Evolutionary conservation across 1,140 invertebrate genomes (phyloP).

Genomic region (Neoseiulus cucumeris): DNA sequence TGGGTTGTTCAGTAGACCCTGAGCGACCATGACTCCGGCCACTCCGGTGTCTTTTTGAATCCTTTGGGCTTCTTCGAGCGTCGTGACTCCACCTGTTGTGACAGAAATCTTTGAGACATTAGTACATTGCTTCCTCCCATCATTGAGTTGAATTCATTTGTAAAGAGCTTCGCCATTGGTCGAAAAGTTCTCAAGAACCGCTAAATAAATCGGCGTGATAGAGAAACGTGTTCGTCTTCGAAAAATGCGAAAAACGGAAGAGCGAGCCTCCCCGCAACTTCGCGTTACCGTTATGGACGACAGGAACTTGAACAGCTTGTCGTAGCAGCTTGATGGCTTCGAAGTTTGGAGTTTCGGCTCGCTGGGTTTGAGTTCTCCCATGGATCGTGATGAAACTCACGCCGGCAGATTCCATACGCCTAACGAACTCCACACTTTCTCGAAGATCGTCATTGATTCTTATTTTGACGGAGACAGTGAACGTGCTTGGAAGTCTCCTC

Average conservation of each 20-base stretch:
- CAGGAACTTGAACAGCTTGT: constrained; percentile 47
- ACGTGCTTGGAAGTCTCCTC: constrained; percentile 46
- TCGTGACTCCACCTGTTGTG: neutral
- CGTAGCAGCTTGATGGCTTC: constrained; percentile 49
- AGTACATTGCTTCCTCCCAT: constrained; percentile 15
- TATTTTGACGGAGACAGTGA: constrained; percentile 80
- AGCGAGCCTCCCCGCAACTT: too few relatives aligned
- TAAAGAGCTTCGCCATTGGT: too few relatives aligned
- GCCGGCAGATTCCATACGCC: constrained; percentile 57
- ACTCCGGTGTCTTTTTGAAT: neutral
- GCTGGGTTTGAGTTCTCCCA: constrained; percentile 59
- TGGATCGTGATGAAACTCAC: constrained; percentile 73
- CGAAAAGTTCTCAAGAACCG: too few relatives aligned
- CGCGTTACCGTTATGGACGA: constrained; percentile 71
- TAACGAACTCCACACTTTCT: constrained; percentile 49
- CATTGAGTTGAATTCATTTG: too few relatives aligned
- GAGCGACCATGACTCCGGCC: constrained; percentile 61
- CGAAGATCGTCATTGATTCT: constrained; percentile 40
- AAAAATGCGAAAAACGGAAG: too few relatives aligned
- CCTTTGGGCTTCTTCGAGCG: neutral
- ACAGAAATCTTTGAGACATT: too few relatives aligned
- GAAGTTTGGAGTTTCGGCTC: constrained; percentile 51
- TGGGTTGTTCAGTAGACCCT: constrained; percentile 72
- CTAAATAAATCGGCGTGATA: too few relatives aligned
- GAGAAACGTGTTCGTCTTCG: too few relatives aligned